Base-by-base conservation (phyloP, 2,888 invertebrate genomes). In the Invenusta paracnida region DNA sequence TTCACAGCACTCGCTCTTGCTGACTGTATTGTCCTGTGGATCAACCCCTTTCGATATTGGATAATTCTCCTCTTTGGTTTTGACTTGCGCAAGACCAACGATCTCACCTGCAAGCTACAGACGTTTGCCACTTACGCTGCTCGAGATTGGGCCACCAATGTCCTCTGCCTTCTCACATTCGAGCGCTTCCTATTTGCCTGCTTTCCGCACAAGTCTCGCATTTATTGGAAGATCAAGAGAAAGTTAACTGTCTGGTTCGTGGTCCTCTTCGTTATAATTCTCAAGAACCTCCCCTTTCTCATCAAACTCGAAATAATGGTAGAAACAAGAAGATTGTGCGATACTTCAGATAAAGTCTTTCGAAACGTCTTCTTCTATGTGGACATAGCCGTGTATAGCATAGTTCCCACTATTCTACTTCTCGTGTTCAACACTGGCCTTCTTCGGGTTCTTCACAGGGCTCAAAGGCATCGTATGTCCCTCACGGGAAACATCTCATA, bases 1-100 rank as follows among this genome's bases (percentile, higher is more conserved):
- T 86, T 86, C 30, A 87, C 86, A 0, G 66, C 82, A 17, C 86
- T 86, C 1, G 79, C 86, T 0, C 17, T 86, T n/a, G 86, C 86
- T 30, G 86, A 86, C 66, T 48, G 86, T 2, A 73, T 85, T n/a
- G 48, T 82, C 1, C 67, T 86, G 67, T 82, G 82, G 85, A 83
- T 86, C 13, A 86, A 86, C 31, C 86, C 86, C 0, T 30, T 86
- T 2, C 30, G 86, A 25, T 86, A 86, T 85, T 87, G 30, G 67
- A 81, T 86, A 5, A 13, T 29, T 5, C 82, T 30, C 27, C 25
- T 85, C 30, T 31, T 81, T 29, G 23, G 28, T 0, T 29, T 28
- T 29, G 86, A 86, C 25, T 82, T 86, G 13, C 67, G 86, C 1
- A 66, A 29, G 13, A 30, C 27, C 1, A 87, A 27, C 30, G 30